These are phyloP conservation scores for Ips nitidus DNA, from an alignment of 1,140 invertebrate genomes.

Conservation along the genomic window DNA sequence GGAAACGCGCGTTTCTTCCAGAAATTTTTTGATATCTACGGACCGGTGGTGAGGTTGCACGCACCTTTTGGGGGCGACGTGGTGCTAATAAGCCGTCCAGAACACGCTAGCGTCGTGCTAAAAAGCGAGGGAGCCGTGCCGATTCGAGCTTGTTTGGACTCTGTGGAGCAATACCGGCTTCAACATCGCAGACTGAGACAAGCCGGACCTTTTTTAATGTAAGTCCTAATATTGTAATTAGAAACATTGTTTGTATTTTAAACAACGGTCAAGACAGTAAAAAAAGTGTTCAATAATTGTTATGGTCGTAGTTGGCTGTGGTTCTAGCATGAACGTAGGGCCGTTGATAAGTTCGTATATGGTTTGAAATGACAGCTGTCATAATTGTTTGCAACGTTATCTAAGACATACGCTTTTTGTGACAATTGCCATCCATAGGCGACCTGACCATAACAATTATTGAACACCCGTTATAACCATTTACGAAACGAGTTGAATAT, in stretches of 20 bases:
- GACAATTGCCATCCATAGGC: no score
- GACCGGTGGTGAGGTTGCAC: slow-evolving; percentile 63
- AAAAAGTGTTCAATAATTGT: background rate
- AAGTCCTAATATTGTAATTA: slow-evolving; percentile 44
- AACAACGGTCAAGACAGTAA: background rate
- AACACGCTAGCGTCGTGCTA: slow-evolving; percentile 63
- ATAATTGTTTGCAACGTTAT: no score
- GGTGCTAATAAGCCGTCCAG: slow-evolving; percentile 61
- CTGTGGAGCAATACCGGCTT: slow-evolving; percentile 61
- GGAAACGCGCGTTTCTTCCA: slow-evolving; percentile 46
- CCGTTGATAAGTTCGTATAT: no score
- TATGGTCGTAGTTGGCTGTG: no score
- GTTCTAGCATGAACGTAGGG: no score
- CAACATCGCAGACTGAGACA: slow-evolving; percentile 58
- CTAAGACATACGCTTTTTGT: no score
- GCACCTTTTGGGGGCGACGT: slow-evolving; percentile 62
- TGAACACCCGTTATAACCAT: background rate
- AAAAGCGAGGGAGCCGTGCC: slow-evolving; percentile 60
- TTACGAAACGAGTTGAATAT: background rate
- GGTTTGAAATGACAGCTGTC: no score
- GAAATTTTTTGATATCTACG: slow-evolving; percentile 63
- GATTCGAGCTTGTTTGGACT: slow-evolving; percentile 61
- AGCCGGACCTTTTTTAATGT: slow-evolving; percentile 61
- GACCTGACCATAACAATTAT: no score
- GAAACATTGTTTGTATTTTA: background rate